Conservation (phyloP, 2,797 vertebrate genomes). For the Sphenopsis melanotis region DNA sequence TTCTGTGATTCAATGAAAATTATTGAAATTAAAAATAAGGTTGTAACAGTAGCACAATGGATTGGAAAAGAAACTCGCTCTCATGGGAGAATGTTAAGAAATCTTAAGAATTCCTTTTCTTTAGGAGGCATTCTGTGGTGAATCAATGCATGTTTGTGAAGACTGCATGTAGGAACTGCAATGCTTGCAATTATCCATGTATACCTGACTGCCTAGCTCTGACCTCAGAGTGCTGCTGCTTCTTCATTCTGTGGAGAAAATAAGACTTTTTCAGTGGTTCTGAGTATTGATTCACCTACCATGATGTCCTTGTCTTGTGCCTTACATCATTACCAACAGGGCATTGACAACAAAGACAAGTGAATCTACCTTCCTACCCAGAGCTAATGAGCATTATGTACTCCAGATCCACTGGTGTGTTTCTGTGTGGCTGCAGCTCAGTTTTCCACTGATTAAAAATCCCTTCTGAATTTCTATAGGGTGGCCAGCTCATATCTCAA, state of each 20-base stretch:
- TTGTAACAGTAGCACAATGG: background rate
- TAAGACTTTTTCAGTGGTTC: background rate
- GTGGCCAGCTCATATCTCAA: background rate
- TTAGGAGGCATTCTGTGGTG: conserved; percentile 6
- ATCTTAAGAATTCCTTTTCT: conserved; percentile 25
- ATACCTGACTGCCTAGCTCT: background rate
- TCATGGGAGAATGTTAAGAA: conserved; percentile 23
- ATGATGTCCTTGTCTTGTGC: background rate
- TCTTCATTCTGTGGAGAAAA: background rate
- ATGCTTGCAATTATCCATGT: conserved; percentile 16
- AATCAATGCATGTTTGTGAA: conserved; percentile 40
- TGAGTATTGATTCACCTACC: background rate
- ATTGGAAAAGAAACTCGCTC: background rate
- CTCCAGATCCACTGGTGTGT: background rate
- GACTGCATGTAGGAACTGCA: background rate
- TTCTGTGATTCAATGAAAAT: conserved; percentile 15
- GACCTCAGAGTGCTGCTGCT: background rate
- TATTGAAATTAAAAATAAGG: conserved; percentile 52
- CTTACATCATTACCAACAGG: background rate
- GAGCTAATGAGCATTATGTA: background rate
- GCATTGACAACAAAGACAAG: background rate
- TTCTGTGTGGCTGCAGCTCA: background rate
- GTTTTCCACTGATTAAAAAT: background rate
- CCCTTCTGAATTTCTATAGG: background rate
- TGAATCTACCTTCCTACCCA: background rate